Base-by-base conservation (phyloP, 2,797 vertebrate species). In the Mycteria americana region DNA sequence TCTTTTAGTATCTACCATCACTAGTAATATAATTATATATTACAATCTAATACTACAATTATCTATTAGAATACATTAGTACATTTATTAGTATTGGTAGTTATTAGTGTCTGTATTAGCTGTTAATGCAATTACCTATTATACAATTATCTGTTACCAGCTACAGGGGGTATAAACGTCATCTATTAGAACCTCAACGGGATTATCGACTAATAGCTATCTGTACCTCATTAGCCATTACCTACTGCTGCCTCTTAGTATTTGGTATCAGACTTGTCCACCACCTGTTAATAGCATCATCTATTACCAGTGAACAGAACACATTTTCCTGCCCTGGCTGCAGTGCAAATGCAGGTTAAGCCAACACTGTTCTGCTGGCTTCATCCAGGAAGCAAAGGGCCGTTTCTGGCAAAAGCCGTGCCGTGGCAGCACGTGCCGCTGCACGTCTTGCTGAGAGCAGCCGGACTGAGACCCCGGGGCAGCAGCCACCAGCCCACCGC, bases 131-230 rank as follows among this genome's bases (percentile, higher is more conserved):
- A n/a, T 18, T 39, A 25, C 23, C 33, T 25, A 5, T 30, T 39
- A 7, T 3, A 39, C 23, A 28, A 7, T 7, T 16, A 23, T 3
- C 37, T 7, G 16, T 59, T 39, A 13, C 30, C 16, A 39, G 35
- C 31, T 28, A 3, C 5, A 59, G 30, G 5, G 10, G 23, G 28
- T 17, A 51, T 2, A 6, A 53, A 7, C 2, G 0, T 7, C 37
- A 22, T 1, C 70, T 39, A 2, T 16, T 22, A 28, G 46, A 25
- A 37, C n/a, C 15, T 24, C 14, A 35, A 9, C n/a, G 25, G 18
- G 13, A 31, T 18, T 35, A 25, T 6, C 3, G 3, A 22, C 13
- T 14, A 25, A 13, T 2, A 35, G 45, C 45, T 27, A 7, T 2
- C 63, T 18, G 33, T 8, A n/a, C 24, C 35, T n/a, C 7, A 3